phyloP scores from a whole-genome alignment of 1,140 invertebrate genomes.

The Antheraea pernyi region DNA sequence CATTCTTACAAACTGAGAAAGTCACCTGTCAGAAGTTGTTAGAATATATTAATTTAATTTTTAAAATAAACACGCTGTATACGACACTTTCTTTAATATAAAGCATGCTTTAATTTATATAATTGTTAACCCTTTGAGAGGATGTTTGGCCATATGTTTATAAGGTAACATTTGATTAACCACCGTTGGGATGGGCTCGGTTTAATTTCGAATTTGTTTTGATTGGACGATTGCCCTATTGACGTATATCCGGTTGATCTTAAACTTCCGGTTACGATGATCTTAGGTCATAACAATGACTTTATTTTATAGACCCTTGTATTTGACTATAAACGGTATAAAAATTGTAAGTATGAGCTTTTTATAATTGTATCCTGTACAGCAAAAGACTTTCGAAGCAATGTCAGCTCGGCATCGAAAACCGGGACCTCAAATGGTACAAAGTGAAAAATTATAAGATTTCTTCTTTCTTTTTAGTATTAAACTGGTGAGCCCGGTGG shows the following conservation, averaged over 20 bases:
- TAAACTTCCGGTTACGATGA: neutral
- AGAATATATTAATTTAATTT: neutral
- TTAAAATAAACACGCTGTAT: constrained; percentile 26
- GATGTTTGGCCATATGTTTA: constrained; percentile 41
- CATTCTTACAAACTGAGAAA: too few relatives aligned
- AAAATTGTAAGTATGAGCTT: too few relatives aligned
- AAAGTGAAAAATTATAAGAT: too few relatives aligned
- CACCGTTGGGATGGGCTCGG: constrained; percentile 46
- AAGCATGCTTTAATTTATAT: constrained; percentile 73
- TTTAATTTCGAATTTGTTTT: constrained; percentile 75
- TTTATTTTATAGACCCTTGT: neutral
- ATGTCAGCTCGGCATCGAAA: too few relatives aligned
- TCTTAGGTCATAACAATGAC: neutral
- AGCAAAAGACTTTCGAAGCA: too few relatives aligned
- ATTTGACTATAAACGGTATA: too few relatives aligned
- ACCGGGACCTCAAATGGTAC: too few relatives aligned
- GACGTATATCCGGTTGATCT: constrained; percentile 40
- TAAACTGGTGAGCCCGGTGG: too few relatives aligned
- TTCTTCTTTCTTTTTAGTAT: too few relatives aligned
- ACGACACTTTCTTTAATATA: constrained; percentile 52
- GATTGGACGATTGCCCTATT: constrained; percentile 40
- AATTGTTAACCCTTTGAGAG: constrained; percentile 67
- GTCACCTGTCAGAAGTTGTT: too few relatives aligned
- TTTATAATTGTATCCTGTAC: too few relatives aligned
- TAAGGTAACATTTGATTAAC: constrained; percentile 45